Percentiles rank a stretch among this genome's conserved stretches.
Evolutionary conservation across 64 coral and sea anemone species (phyloP).

Genomic region (Stylophora pistillata): DNA sequence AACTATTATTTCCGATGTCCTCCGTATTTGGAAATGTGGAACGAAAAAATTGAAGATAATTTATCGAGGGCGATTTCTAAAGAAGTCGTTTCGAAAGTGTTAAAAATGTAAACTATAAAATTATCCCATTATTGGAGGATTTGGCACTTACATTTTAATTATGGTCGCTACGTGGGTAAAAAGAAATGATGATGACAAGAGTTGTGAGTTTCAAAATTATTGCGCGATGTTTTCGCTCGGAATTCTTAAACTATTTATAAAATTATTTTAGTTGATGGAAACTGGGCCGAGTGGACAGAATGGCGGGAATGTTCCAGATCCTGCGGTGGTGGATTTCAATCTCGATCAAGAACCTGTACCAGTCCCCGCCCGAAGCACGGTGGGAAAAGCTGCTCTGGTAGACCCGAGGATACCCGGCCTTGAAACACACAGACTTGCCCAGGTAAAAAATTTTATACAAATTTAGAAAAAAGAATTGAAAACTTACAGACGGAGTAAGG

Average conservation of each 20-base stretch:
- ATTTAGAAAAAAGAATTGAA: background rate
- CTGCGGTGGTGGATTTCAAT: constrained; percentile 56
- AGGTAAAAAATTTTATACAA: background rate
- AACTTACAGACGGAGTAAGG: too few relatives aligned
- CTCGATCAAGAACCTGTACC: constrained; percentile 43
- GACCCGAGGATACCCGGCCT: constrained; percentile 21
- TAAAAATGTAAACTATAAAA: too few relatives aligned
- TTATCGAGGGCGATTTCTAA: too few relatives aligned
- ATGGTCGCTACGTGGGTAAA: too few relatives aligned
- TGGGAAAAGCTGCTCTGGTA: constrained; percentile 44
- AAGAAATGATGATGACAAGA: too few relatives aligned
- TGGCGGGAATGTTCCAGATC: constrained; percentile 46
- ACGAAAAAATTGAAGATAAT: too few relatives aligned
- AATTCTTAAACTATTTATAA: background rate
- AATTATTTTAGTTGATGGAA: constrained; percentile 29
- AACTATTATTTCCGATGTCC: too few relatives aligned
- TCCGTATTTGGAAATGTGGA: too few relatives aligned
- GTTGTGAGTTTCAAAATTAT: background rate
- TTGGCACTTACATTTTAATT: too few relatives aligned
- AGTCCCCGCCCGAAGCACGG: constrained; percentile 39
- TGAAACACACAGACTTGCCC: constrained; percentile 48
- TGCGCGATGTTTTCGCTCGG: background rate
- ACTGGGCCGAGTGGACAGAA: constrained; percentile 50
- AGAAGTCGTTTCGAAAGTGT: too few relatives aligned
- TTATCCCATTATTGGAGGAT: too few relatives aligned